phyloP scores from a whole-genome alignment of 2,888 invertebrate genomes.

The Aporophyla nigra region DNA sequence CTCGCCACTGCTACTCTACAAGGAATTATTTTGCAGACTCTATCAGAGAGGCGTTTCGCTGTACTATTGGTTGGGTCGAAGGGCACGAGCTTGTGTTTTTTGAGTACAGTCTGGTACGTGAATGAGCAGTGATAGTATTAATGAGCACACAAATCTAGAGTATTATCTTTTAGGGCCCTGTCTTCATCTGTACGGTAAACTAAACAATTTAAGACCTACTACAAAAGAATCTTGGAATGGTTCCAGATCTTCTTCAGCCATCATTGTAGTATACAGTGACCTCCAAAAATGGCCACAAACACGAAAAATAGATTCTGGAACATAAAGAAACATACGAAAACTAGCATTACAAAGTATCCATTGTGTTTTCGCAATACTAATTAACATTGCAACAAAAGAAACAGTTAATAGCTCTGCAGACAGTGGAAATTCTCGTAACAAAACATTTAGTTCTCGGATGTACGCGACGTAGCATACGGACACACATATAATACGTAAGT shows the following conservation, averaged over 20 bases:
- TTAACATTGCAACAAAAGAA: constrained; percentile 39
- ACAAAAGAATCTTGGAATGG: constrained; percentile 14
- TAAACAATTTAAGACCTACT: no score
- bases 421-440: constrained; percentile 22
- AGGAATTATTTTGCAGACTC: no score
- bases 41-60: no score
- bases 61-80: no score
- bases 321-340: not conserved
- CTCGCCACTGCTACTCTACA: no score
- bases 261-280: not conserved
- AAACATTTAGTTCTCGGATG: constrained; percentile 44
- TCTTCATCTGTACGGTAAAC: not conserved
- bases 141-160: not conserved
- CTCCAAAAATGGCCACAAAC: not conserved
- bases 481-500: constrained; percentile 18
- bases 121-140: not conserved
- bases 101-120: no score
- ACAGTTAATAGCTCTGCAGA: constrained; percentile 12
- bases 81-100: no score
- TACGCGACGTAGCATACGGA: constrained; percentile 7
- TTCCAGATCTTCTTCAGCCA: not conserved
- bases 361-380: constrained; percentile 1
- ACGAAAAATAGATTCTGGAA: no score
- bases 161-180: constrained; percentile 6
- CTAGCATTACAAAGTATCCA: not conserved